Evolutionary conservation across 1,140 invertebrate genomes (phyloP).

Genomic region (Danaus melanippus): DNA sequence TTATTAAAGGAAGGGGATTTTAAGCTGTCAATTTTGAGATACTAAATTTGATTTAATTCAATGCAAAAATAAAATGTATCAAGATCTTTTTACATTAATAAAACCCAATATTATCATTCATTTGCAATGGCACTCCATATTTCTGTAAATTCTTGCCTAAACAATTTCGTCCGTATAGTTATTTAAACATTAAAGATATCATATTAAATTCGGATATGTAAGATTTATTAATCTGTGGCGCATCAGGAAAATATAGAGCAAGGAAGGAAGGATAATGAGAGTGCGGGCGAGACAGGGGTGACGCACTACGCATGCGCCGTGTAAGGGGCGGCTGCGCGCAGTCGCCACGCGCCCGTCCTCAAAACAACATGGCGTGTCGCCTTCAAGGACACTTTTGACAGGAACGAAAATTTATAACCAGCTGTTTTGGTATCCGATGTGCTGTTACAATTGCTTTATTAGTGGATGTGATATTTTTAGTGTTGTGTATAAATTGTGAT

Average conservation of each 20-base stretch:
- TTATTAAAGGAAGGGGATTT: too few species aligned
- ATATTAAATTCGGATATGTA: slow-evolving; percentile 6
- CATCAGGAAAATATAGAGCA: slow-evolving; percentile 11
- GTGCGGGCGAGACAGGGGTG: slow-evolving; percentile 34
- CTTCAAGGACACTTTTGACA: slow-evolving; percentile 58
- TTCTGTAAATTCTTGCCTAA: too few species aligned
- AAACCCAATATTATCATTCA: too few species aligned
- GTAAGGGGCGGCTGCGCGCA: slow-evolving; percentile 60
- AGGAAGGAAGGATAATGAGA: slow-evolving; percentile 18
- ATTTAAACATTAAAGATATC: background rate
- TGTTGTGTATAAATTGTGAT: slow-evolving; percentile 37
- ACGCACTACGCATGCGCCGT: slow-evolving; percentile 53
- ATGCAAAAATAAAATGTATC: too few species aligned
- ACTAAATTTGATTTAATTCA: too few species aligned
- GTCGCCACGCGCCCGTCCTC: slow-evolving; percentile 63
- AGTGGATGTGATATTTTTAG: slow-evolving; percentile 34
- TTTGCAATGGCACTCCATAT: too few species aligned
- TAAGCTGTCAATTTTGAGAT: too few species aligned
- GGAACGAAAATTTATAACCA: slow-evolving; percentile 43
- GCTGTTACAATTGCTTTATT: slow-evolving; percentile 24
- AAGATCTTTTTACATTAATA: too few species aligned
- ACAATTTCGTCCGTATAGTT: background rate
- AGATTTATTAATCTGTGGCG: slow-evolving; percentile 10
- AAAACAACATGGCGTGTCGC: slow-evolving; percentile 58
- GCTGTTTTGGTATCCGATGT: slow-evolving; percentile 34